Evolutionary conservation across 1,140 invertebrate genomes (phyloP).

Genomic region (Meloidogyne exigua): DNA sequence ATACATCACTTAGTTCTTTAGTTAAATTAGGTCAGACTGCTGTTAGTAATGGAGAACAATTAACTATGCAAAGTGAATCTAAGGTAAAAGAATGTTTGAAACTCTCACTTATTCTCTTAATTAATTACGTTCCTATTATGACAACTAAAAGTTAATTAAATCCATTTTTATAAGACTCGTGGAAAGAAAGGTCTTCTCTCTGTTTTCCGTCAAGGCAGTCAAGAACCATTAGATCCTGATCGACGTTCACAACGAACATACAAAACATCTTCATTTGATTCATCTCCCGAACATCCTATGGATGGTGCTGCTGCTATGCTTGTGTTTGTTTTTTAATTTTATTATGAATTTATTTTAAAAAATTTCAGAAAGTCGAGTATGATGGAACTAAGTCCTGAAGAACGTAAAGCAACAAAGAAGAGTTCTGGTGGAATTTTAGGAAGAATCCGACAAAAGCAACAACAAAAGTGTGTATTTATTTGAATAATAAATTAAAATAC

Average conservation of each 20-base stretch:
- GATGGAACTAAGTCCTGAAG: constrained; percentile 54
- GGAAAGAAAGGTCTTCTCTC: constrained; percentile 44
- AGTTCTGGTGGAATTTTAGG: constrained; percentile 43
- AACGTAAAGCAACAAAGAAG: constrained; percentile 48
- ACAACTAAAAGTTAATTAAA: not conserved
- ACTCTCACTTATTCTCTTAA: not conserved
- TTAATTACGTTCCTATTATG: too few relatives aligned
- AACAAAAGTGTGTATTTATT: constrained; percentile 13
- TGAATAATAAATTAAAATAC: not conserved
- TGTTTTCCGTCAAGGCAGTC: constrained; percentile 50
- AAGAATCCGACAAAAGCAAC: constrained; percentile 49
- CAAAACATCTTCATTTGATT: constrained; percentile 49
- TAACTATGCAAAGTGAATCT: not conserved
- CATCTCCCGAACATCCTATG: constrained; percentile 35
- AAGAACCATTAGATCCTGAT: constrained; percentile 50
- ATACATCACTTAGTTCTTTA: constrained; percentile 43
- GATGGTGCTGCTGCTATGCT: constrained; percentile 43
- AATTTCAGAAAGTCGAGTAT: constrained; percentile 44
- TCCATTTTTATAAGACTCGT: constrained; percentile 16
- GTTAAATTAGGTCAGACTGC: constrained; percentile 47
- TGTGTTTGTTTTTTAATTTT: constrained; percentile 25
- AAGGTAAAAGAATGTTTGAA: not conserved
- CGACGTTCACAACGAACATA: constrained; percentile 48
- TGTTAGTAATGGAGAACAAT: not conserved
- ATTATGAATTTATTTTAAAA: not conserved